phyloP scores from a whole-genome alignment of 2,113 vertebrate species.

The Sorex fumeus region DNA sequence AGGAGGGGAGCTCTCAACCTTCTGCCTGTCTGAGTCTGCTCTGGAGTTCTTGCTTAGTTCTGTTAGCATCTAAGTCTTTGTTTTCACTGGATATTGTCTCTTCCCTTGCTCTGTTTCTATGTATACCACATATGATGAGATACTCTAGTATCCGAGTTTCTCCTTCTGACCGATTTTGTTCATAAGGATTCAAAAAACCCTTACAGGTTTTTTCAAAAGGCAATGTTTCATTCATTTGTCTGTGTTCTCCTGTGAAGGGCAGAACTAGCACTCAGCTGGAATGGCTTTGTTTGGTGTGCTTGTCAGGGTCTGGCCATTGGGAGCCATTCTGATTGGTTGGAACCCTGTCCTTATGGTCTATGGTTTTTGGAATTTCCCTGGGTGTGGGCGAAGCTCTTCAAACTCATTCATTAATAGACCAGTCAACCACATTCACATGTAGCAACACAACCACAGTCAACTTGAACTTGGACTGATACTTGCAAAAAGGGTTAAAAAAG shows the following conservation, averaged over 20 bases:
- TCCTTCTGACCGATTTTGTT: too few relatives aligned
- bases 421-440: not conserved
- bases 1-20: not conserved
- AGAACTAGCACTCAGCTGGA: not conserved
- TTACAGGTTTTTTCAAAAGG: too few relatives aligned
- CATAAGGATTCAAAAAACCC: too few relatives aligned
- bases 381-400: not conserved
- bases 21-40: not conserved
- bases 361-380: not conserved
- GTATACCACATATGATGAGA: not conserved
- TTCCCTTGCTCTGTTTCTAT: not conserved
- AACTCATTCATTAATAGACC: not conserved
- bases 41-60: not conserved
- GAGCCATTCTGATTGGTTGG: not conserved
- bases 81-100: not conserved
- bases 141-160: too few relatives aligned
- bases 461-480: constrained; percentile 26
- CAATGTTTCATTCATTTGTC: too few relatives aligned
- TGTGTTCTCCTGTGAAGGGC: not conserved
- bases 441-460: not conserved
- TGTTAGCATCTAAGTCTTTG: not conserved
- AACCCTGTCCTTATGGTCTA: not conserved
- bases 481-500: constrained; percentile 10
- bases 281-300: not conserved
- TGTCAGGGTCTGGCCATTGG: not conserved